Base-by-base conservation (phyloP, 2,888 invertebrate species). In the Malthinus flaveolus region DNA sequence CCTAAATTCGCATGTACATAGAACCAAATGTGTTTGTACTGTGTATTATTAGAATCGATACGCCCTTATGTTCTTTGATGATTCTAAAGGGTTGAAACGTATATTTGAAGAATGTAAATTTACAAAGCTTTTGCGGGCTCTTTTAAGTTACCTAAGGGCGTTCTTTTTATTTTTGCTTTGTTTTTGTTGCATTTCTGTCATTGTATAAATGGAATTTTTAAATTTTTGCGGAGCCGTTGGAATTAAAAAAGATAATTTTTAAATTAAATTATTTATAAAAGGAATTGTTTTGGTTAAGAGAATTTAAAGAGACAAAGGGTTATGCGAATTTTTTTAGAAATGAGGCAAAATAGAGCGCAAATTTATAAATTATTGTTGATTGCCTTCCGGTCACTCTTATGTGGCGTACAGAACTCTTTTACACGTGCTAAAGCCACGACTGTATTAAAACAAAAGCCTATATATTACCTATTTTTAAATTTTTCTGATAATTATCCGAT, bases 81-180 rank as follows among this genome's bases (percentile, higher is more conserved):
- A 63, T 61, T 58, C 56, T 59, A 70, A 71, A 69, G 69, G 71
- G 71, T 68, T 70, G 56, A 50, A 65, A 68, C 65, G 67, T 68
- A 66, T 69, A 72, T 73, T 72, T 71, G 70, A 73, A 73, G 73
- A 73, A 73, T 73, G 68, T 68, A 64, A 68, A 68, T 68, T 64
- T 63, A 70, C 71, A 69, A 71, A 70, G 68, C 68, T 64, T 23
- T 68, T 69, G 69, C 65, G 69, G 69, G 54, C 67, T 67, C 70
- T 69, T 71, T 71, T 56, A 64, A 64, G 59, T 63, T 60, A 65
- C 63, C 63, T 66, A 63, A 65, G 58, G 63, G 63, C 61, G 63
- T 63, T 63, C 66, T 66, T 66, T 23, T 65, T 64, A 61, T 54
- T 61, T 54, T 53, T 37, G 62, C 59, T 56, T 57, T 61, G 59